Evolutionary conservation across 2,797 vertebrate genomes (phyloP).

Genomic region (Sorex maritimensis): DNA sequence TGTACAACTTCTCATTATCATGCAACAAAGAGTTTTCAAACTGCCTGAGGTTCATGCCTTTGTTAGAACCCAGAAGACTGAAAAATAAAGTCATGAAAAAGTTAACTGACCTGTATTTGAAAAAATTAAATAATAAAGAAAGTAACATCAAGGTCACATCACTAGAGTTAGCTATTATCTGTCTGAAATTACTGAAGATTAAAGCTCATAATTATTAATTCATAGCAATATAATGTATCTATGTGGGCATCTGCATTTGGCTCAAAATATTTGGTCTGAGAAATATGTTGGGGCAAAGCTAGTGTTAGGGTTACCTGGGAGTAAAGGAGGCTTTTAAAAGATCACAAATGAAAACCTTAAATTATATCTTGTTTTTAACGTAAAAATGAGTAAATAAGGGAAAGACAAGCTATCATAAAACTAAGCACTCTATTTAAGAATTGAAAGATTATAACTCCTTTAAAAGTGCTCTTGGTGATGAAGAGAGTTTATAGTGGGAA

Average conservation of each 20-base stretch:
- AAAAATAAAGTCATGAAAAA: constrained; percentile 59
- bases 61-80: constrained; percentile 55
- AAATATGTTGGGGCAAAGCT: constrained; percentile 39
- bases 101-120: constrained; percentile 42
- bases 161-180: constrained; percentile 41
- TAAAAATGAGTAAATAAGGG: background rate
- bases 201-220: constrained; percentile 53
- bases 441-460: constrained; percentile 67
- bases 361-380: constrained; percentile 49
- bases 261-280: constrained; percentile 35
- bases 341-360: background rate
- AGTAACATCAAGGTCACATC: constrained; percentile 66
- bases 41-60: constrained; percentile 71
- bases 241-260: constrained; percentile 15
- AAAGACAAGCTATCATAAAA: background rate
- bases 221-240: background rate
- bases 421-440: background rate
- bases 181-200: constrained; percentile 40
- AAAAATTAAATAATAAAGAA: constrained; percentile 58
- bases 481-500: constrained; percentile 41
- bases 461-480: constrained; percentile 42
- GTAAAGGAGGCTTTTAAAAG: constrained; percentile 47
- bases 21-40: constrained; percentile 64
- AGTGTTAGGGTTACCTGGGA: background rate
- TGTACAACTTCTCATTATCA: constrained; percentile 76